These are phyloP conservation scores for Potorous gilbertii DNA, from an alignment of 2,797 vertebrate genomes.

Conservation along the genomic window DNA sequence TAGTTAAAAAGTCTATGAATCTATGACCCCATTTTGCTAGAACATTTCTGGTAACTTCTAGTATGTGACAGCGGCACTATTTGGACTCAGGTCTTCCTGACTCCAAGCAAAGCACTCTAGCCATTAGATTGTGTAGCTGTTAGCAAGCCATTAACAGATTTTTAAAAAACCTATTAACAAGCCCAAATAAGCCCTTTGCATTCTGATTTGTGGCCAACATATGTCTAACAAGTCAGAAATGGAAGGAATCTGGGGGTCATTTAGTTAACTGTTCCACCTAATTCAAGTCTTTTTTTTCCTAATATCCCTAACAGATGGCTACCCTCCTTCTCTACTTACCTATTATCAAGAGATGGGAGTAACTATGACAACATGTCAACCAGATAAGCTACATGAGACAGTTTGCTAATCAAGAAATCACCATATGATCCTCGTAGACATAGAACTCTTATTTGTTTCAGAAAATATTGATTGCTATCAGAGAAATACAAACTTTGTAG, in stretches of 20 bases:
- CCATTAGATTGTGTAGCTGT: background rate
- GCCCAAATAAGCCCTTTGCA: background rate
- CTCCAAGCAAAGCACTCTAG: background rate
- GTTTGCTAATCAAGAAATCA: background rate
- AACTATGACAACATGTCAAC: background rate
- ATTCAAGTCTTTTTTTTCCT: background rate
- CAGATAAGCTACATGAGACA: background rate
- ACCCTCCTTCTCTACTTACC: background rate
- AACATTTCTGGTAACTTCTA: background rate
- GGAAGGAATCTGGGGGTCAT: background rate
- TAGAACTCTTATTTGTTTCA: background rate
- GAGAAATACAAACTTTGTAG: background rate
- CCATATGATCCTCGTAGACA: background rate
- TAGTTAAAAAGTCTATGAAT: background rate
- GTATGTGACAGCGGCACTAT: background rate
- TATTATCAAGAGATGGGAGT: background rate
- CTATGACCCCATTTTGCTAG: background rate
- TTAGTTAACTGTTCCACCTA: background rate
- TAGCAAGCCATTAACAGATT: background rate
- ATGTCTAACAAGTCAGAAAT: background rate
- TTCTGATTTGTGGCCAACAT: background rate
- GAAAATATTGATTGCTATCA: constrained; percentile 8
- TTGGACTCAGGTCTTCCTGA: background rate
- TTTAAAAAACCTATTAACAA: background rate
- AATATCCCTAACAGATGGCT: background rate